Evolutionary conservation across 2,888 invertebrate genomes (phyloP).

Genomic region (Cyclophora punctaria): DNA sequence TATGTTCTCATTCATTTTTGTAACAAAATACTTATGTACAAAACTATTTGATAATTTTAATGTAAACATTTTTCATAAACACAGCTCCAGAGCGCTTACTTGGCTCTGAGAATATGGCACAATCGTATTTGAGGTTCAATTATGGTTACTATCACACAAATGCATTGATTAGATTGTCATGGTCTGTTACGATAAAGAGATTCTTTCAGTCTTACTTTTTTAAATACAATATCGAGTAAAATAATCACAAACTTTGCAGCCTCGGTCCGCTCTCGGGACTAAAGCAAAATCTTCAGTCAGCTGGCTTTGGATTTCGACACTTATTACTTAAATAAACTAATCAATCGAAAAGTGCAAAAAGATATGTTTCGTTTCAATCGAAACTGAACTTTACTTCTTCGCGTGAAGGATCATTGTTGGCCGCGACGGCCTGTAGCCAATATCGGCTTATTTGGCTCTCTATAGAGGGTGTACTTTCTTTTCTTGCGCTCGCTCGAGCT

Average conservation of each 20-base stretch:
- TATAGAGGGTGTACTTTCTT: conserved; percentile 85
- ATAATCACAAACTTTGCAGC: conserved; percentile 11
- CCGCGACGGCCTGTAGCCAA: conserved; percentile 77
- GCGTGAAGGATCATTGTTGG: conserved; percentile 72
- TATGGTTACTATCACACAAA: conserved; percentile 37
- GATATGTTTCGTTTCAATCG: conserved; percentile 34
- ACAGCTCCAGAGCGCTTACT: background rate
- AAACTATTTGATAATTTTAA: conserved; percentile 5
- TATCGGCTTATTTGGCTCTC: conserved; percentile 85
- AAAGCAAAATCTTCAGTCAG: conserved; percentile 5
- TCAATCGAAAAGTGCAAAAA: background rate
- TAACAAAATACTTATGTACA: conserved; percentile 14
- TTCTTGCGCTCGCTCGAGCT: conserved; percentile 54
- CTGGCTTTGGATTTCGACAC: conserved; percentile 27
- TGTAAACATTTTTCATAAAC: background rate
- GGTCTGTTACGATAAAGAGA: conserved; percentile 35
- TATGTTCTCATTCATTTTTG: conserved; percentile 7
- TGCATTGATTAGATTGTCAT: conserved; percentile 40
- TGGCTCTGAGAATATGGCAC: conserved; percentile 34
- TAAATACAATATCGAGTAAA: conserved; percentile 14
- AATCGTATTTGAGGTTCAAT: conserved; percentile 24
- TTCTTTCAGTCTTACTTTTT: conserved; percentile 52
- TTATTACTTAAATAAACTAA: conserved; percentile 29
- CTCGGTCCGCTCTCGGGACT: conserved; percentile 3
- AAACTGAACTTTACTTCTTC: conserved; percentile 70